Base-by-base conservation (phyloP, 2,797 vertebrate species). In the Sebastes vulpes region DNA sequence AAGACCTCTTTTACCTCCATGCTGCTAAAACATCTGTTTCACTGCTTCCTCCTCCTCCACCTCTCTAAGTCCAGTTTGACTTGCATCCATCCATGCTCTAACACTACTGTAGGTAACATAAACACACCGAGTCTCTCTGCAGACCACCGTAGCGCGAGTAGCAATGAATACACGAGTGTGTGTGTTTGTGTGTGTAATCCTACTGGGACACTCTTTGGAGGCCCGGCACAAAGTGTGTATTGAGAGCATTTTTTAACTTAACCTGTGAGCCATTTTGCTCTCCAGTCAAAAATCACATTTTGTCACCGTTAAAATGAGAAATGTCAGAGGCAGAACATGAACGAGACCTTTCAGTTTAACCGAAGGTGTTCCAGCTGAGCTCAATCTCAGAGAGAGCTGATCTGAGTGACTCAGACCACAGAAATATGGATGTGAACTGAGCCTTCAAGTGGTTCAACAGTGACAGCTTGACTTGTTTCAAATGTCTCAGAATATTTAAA, bases 51-150 rank as follows among this genome's bases (percentile, higher is more conserved):
- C 61, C 60, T 54, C 61, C 60, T 53, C 77, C 58, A 18, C 26
- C 58, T 31, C 52, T 56, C 64, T 48, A 52, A 18, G 61, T 68
- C 65, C 50, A 79, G 70, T 77, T 79, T 79, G 72, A 87, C 73
- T 89, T 75, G 61, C 71, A 83, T 60, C 78, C 87, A 80, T 72
- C 77, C 80, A 52, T 82, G 65, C 83, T 82, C 60, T 42, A 75
- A 77, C 84, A 80, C 82, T 57, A 85, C 84, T 87, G 89, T 82
- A 72, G 90, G 90, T 88, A 89, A 90, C 58, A 83, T 66, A 91
- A 90, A 91, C 82, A 91, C 58, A 66, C 75, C 1, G n/a, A 73
- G 75, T 63, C 75, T 67, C 77, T 90, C 65, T 73, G 81, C 73
- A 85, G 78, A 86, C 88, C 81, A 82, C 82, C 25, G 68, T 31